Evolutionary conservation across 2,113 vertebrate species (phyloP), one percentile per base, ranked within the genome.

Genomic region (Synodontis membranacea): DNA sequence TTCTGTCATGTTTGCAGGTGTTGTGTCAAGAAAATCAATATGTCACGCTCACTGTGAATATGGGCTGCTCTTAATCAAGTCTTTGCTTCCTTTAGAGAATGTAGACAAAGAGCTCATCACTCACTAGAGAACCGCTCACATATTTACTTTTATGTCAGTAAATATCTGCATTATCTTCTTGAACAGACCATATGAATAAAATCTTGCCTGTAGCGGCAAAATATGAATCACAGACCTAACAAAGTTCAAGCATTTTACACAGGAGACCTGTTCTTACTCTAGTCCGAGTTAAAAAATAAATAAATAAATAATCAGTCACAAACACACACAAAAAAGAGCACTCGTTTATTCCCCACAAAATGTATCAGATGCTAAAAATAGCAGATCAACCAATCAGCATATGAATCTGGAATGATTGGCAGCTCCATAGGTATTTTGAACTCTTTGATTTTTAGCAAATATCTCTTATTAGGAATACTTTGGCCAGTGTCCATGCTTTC

Each of bases 1-100:
- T 37, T 72, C 62, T 44, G 64, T 46, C 50, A 60, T 5, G 39
- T 34, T 34, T 82, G 50, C 85, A 86, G 52, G 66, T 58, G 66
- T 19, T 75, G 80, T 17, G 8, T 54, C 54, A 48, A 62, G 70
- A 86, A 72, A 86, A 86, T 75, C 85, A 75, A 83, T 76, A 70
- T 46, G 15, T 76, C 39, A 86, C 75, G 42, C 68, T 50, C 48
- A 31, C 42, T 50, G 42, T 80, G 76, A 76, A 83, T 83, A 60
- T 82, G 39, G 3, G 52, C 44, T 82, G 46, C 54, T 74, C 62
- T 60, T 86, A 58, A 58, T 80, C 54, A 74, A 72, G 15, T 3
- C 19, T 21, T 28, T 62, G 39, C 66, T 48, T 46, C n/a, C 66
- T 82, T 54, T 60, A 39, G 79, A 60, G 28, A 72, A 46, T n/a